A percentile compares a stretch with the other conserved stretches of the same genome.
phyloP scores from a whole-genome alignment of 1,140 invertebrate species.

The Heliothis virescens region DNA sequence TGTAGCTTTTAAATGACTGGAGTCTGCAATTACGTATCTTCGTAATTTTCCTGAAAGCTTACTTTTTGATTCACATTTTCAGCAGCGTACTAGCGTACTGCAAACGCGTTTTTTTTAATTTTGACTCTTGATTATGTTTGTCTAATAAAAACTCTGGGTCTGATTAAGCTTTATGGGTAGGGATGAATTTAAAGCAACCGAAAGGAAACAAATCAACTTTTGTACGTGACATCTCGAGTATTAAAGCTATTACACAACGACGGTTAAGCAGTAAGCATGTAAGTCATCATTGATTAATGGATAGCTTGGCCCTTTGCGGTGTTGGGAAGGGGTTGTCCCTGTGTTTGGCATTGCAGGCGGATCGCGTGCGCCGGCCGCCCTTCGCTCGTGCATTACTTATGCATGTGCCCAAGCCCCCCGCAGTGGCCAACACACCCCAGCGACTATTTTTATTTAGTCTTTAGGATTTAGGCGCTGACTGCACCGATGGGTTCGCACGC shows the following conservation, averaged over 20 bases:
- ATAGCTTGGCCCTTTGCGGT: constrained; percentile 66
- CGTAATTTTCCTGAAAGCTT: too few species aligned
- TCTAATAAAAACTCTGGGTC: too few species aligned
- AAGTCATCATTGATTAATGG: constrained; percentile 78
- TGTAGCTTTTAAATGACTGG: not conserved
- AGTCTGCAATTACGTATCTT: too few species aligned
- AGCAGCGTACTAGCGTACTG: too few species aligned
- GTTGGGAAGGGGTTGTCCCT: constrained; percentile 67
- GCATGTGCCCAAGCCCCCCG: constrained; percentile 69
- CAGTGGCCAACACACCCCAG: constrained; percentile 57
- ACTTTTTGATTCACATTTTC: too few species aligned
- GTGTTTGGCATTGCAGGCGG: constrained; percentile 63
- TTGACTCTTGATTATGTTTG: too few species aligned
- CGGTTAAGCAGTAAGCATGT: constrained; percentile 52
- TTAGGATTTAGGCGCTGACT: constrained; percentile 77
- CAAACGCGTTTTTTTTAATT: too few species aligned
- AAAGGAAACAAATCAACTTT: too few species aligned
- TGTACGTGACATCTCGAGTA: not conserved
- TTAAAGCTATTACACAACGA: not conserved
- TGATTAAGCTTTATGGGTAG: too few species aligned
- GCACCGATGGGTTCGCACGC: constrained; percentile 75
- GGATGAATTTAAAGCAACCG: too few species aligned
- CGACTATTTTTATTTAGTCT: constrained; percentile 80
- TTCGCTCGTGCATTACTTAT: constrained; percentile 82
- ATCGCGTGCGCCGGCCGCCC: constrained; percentile 79